Percentiles rank a stretch among this genome's conserved stretches.
Evolutionary conservation across 2,113 vertebrate species (phyloP).

Genomic region (Riparia riparia): DNA sequence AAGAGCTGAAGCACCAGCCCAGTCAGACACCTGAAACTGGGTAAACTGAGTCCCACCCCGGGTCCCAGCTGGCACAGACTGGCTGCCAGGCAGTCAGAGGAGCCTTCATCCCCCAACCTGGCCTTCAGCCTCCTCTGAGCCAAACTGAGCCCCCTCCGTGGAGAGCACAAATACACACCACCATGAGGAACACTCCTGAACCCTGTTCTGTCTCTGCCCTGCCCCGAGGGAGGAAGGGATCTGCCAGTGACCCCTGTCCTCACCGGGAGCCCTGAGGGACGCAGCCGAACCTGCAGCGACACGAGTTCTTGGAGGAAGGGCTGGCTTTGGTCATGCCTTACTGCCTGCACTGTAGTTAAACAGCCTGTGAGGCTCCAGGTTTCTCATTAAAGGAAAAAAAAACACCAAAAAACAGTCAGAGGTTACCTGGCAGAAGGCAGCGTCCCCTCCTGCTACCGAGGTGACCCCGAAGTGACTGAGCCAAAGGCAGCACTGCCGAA

Average conservation of each 20-base stretch:
- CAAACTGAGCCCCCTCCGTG: neutral
- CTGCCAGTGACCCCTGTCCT: neutral
- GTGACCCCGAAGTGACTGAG: neutral
- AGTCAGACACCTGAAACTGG: neutral
- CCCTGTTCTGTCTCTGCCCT: neutral
- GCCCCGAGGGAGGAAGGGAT: neutral
- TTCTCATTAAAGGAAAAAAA: slow-evolving; percentile 3
- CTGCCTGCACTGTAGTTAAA: slow-evolving; percentile 43
- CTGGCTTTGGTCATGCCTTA: neutral
- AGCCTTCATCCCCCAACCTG: neutral
- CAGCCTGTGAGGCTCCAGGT: neutral
- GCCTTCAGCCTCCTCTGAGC: neutral
- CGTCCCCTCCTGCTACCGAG: neutral
- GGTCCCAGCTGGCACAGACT: neutral
- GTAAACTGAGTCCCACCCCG: accelerated
- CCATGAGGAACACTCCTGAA: neutral
- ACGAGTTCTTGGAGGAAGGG: neutral
- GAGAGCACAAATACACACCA: neutral
- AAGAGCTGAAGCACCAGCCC: neutral
- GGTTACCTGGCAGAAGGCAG: neutral
- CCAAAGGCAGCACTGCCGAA: neutral
- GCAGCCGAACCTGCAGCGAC: neutral
- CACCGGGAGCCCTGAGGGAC: accelerated
- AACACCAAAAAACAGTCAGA: neutral
- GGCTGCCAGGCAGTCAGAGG: neutral